Conservation (phyloP, 2,113 vertebrate species). For the Crotalus viridis region DNA sequence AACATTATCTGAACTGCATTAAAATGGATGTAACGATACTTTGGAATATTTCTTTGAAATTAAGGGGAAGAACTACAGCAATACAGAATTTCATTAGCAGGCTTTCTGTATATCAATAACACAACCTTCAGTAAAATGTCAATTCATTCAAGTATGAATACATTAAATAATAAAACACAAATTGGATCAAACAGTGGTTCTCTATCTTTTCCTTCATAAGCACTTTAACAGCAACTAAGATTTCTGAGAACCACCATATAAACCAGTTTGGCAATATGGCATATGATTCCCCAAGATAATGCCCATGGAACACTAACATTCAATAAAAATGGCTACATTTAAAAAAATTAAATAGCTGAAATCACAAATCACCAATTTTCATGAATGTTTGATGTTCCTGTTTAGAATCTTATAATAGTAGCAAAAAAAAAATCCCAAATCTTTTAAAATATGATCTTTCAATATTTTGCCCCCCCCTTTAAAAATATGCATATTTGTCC, state of each 20-base stretch:
- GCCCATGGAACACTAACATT: neutral
- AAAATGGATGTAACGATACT: neutral
- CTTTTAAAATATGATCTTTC: neutral
- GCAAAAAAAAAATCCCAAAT: neutral
- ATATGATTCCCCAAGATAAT: neutral
- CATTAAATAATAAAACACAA: neutral
- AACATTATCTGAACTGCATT: neutral
- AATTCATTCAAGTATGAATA: neutral
- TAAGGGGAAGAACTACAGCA: neutral
- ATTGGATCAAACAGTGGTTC: neutral
- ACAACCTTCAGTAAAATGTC: neutral
- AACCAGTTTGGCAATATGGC: neutral
- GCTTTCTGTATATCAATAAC: neutral
- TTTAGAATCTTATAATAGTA: neutral
- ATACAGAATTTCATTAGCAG: neutral
- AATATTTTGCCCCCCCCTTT: neutral
- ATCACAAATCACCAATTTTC: neutral
- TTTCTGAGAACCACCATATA: neutral
- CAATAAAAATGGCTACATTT: neutral
- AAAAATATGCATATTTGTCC: neutral
- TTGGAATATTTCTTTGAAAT: neutral
- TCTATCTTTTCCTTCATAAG: neutral
- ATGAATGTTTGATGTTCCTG: neutral
- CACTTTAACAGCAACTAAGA: neutral
- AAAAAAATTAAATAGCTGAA: neutral